Conservation (phyloP, 2,113 vertebrate genomes). For the Nibea coibor region DNA sequence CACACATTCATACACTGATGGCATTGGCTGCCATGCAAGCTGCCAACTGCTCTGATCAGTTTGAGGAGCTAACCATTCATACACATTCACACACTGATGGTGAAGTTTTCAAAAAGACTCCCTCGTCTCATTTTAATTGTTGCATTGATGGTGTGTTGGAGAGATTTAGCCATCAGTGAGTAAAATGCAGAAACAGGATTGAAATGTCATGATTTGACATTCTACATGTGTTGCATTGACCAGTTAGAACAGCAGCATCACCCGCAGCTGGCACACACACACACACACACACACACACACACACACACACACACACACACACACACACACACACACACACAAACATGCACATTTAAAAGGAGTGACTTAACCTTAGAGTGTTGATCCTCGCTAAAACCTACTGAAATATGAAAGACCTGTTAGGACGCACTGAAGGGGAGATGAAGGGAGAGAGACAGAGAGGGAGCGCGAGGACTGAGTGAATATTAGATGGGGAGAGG, state of each 20-base stretch:
- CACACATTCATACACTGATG: no score
- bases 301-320: not conserved
- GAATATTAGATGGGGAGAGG: constrained; percentile 66
- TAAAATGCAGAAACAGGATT: not conserved
- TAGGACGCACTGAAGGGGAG: constrained; percentile 14
- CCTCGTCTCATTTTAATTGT: not conserved
- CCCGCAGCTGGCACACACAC: not conserved
- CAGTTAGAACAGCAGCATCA: not conserved
- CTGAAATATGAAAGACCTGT: constrained; percentile 73
- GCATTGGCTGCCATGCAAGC: no score
- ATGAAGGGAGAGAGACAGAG: not conserved
- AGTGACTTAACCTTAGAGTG: constrained; percentile 73
- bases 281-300: constrained; percentile 7
- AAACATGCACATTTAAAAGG: constrained; percentile 43
- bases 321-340: constrained; percentile 7
- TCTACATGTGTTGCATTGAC: not conserved
- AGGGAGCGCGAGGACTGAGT: constrained; percentile 24
- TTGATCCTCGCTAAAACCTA: constrained; percentile 72
- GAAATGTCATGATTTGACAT: not conserved
- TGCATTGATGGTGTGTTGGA: not conserved
- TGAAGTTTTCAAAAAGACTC: no score
- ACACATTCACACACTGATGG: no score
- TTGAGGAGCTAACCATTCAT: no score
- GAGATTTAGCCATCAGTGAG: not conserved
- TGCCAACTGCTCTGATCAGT: no score